A percentile compares a stretch with the other conserved stretches of the same genome.
phyloP scores from a whole-genome alignment of 2,888 invertebrate genomes.

The Emmelina monodactyla region DNA sequence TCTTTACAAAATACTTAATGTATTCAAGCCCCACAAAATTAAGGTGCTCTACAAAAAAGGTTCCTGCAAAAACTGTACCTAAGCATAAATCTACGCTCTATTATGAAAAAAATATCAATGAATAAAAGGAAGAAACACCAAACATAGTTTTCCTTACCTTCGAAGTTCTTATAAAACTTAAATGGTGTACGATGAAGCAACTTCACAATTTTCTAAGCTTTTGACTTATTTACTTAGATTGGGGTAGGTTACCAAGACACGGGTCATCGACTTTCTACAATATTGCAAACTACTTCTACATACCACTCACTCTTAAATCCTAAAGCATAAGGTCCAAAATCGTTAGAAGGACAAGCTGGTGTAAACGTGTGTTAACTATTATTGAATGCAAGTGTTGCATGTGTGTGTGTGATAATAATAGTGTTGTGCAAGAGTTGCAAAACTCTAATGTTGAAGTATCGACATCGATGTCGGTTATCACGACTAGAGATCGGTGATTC shows the following conservation, averaged over 20 bases:
- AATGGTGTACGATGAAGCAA: too few species aligned
- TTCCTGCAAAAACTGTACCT: too few species aligned
- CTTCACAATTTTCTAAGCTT: too few species aligned
- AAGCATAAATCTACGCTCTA: too few species aligned
- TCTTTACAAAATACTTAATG: too few species aligned
- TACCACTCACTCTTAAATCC: background rate
- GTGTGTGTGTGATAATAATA: slow-evolving; percentile 46
- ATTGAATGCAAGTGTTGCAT: slow-evolving; percentile 32
- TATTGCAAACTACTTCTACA: slow-evolving; percentile 15
- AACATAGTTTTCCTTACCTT: too few species aligned
- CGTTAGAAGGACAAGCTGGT: background rate
- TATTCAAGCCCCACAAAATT: too few species aligned
- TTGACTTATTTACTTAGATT: slow-evolving; percentile 25
- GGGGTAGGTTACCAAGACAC: slow-evolving; percentile 49
- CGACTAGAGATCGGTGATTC: too few species aligned
- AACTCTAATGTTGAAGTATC: slow-evolving; percentile 41
- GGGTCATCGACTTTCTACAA: slow-evolving; percentile 48
- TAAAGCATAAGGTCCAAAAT: slow-evolving; percentile 22
- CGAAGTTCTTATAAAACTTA: too few species aligned
- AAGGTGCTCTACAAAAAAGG: too few species aligned
- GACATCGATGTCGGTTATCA: background rate
- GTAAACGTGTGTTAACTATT: slow-evolving; percentile 21
- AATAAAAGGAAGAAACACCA: too few species aligned
- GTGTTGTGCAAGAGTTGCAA: slow-evolving; percentile 46
- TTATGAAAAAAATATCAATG: too few species aligned